A percentile compares a stretch with the other conserved stretches of the same genome.
Conservation (phyloP, 2,888 invertebrate species). For the Amiota communis region DNA sequence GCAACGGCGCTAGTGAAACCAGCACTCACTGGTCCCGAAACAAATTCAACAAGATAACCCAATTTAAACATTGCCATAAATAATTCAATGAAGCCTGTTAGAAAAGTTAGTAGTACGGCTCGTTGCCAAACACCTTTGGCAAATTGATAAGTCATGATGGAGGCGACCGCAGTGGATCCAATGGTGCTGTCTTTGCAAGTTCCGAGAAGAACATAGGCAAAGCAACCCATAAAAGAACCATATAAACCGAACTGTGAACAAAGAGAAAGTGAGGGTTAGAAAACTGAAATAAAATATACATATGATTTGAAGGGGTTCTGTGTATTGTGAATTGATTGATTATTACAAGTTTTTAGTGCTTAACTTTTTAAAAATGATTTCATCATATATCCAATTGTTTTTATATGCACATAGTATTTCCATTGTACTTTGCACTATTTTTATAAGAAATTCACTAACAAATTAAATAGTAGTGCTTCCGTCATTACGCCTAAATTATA, state of each 20-base stretch:
- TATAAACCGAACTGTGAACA: constrained; percentile 88
- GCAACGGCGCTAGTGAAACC: constrained; percentile 94
- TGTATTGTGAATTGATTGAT: constrained; percentile 10
- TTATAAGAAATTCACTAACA: not conserved
- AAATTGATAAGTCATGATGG: constrained; percentile 87
- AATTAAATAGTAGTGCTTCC: constrained; percentile 23
- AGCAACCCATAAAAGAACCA: constrained; percentile 91
- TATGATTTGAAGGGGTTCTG: constrained; percentile 15
- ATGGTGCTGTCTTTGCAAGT: constrained; percentile 94
- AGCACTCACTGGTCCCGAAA: constrained; percentile 90
- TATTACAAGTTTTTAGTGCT: too few relatives aligned
- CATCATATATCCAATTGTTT: too few relatives aligned
- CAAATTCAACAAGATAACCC: constrained; percentile 91
- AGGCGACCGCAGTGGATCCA: constrained; percentile 94
- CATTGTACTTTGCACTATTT: too few relatives aligned
- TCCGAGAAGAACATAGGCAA: constrained; percentile 91
- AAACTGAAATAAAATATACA: not conserved
- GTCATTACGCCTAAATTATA: constrained; percentile 17
- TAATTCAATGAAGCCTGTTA: constrained; percentile 83
- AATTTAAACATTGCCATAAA: constrained; percentile 87
- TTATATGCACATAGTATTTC: too few relatives aligned
- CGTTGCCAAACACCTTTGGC: constrained; percentile 78
- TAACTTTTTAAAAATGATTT: not conserved
- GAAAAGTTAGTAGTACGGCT: constrained; percentile 84
- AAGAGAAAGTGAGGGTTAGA: not conserved